A percentile compares a stretch with the other conserved stretches of the same genome.
Evolutionary conservation across 2,888 invertebrate genomes (phyloP).

Genomic region (Watsonalla cultraria): DNA sequence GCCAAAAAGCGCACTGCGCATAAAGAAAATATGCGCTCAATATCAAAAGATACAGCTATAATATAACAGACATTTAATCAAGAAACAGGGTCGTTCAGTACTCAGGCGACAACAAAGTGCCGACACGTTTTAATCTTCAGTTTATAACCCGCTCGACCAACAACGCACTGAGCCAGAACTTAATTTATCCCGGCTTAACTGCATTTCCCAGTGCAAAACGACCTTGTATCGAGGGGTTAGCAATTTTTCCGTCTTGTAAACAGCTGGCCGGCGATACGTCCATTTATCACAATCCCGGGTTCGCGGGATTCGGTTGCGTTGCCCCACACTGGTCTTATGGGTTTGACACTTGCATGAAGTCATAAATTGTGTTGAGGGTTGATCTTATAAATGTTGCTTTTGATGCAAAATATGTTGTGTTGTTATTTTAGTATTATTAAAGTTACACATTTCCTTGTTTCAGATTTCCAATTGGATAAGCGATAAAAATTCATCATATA

Average conservation of each 20-base stretch:
- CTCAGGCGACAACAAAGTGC: not conserved
- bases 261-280: slow-evolving; percentile 5
- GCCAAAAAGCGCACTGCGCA: no score
- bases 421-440: no score
- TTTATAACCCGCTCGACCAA: not conserved
- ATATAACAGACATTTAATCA: not conserved
- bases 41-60: no score
- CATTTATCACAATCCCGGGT: slow-evolving; percentile 7
- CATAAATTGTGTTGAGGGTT: not conserved
- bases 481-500: no score
- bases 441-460: no score
- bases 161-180: slow-evolving; percentile 4
- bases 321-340: slow-evolving; percentile 13
- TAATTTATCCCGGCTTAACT: slow-evolving; percentile 11
- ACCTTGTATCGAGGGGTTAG: slow-evolving; percentile 9
- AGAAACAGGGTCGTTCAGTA: not conserved
- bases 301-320: slow-evolving; percentile 10
- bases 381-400: no score
- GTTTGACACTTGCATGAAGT: slow-evolving; percentile 4
- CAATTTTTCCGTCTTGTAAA: slow-evolving; percentile 12
- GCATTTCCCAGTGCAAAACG: slow-evolving; percentile 8
- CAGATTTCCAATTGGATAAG: no score
- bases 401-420: no score
- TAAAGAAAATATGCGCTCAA: no score
- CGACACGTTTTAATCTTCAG: not conserved